Base-by-base conservation (phyloP, 2,113 vertebrate genomes). In the Cichladusa arquata region DNA sequence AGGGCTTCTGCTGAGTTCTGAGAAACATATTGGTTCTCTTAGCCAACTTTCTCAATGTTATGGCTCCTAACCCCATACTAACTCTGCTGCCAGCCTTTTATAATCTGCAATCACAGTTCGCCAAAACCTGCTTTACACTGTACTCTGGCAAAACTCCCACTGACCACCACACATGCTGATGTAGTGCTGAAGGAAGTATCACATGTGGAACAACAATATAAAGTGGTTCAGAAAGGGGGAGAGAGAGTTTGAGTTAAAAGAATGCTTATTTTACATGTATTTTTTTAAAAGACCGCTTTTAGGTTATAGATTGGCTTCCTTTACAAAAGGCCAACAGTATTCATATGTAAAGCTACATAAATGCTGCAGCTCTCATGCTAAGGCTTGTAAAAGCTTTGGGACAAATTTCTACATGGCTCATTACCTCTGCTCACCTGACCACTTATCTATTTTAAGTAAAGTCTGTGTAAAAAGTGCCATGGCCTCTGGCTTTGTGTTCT, bases 341-440 rank as follows among this genome's bases (percentile, higher is more conserved):
- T 33, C 4, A 53, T 8, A 24, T 67, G 85, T 74, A 79, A 90
- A 66, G 12, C 78, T 51, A 70, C 24, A 53, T 19, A 77, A 81
- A 79, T 36, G 16, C 42, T 81, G 60, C n/a, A 69, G 33, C 56
- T 92, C 22, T 36, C 19, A 8, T 31, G n/a, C 11, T 45, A 77
- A 77, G 66, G 31, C 28, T 82, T 66, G 53, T 66, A 38, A 89
- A 86, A 67, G 34, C 19, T 84, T 58, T 54, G n/a, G 20, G 38
- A 60, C 45, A 70, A 58, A 57, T 56, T 80, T 77, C 36, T 73
- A 1, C 40, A 50, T 20, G 23, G 48, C 31, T 94, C 42, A 50
- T 83, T 77, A 82, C 19, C 53, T 80, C 88, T 80, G 54, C 54
- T 90, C n/a, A 57, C 42, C 33, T 70, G 71, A 89, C 26, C 73